Evolutionary conservation across 2,888 invertebrate species (phyloP).

Genomic region (Euphydryas editha): DNA sequence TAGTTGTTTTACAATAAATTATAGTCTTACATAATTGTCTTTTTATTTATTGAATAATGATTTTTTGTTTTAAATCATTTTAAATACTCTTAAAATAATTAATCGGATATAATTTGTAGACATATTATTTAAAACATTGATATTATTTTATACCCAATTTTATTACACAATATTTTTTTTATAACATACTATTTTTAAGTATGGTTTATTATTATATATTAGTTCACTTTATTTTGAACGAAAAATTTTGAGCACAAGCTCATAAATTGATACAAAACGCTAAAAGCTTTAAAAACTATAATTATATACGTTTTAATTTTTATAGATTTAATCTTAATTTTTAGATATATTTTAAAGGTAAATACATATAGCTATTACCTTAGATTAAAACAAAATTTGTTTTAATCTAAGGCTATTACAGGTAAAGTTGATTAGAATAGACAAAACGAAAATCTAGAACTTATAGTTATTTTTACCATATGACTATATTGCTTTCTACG

Average conservation of each 20-base stretch:
- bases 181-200: constrained; percentile 11
- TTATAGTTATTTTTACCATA: constrained; percentile 15
- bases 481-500: constrained; percentile 28
- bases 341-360: neutral
- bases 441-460: constrained; percentile 16
- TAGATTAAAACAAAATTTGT: too few species aligned
- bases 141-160: neutral
- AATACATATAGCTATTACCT: too few species aligned
- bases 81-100: constrained; percentile 1
- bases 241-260: constrained; percentile 29
- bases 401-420: constrained; percentile 5
- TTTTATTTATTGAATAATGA: constrained; percentile 1
- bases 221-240: constrained; percentile 17
- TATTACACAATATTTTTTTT: constrained; percentile 8
- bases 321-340: constrained; percentile 12
- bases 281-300: constrained; percentile 25
- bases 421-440: constrained; percentile 12
- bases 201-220: constrained; percentile 12
- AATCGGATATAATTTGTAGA: neutral
- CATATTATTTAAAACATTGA: neutral
- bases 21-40: neutral
- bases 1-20: neutral
- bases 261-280: constrained; percentile 32
- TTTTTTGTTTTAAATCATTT: neutral
- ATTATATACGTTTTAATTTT: constrained; percentile 14